A percentile compares a stretch with the other conserved stretches of the same genome.
phyloP scores from a whole-genome alignment of 2,113 vertebrate genomes.

The Trichomycterus rosablanca region DNA sequence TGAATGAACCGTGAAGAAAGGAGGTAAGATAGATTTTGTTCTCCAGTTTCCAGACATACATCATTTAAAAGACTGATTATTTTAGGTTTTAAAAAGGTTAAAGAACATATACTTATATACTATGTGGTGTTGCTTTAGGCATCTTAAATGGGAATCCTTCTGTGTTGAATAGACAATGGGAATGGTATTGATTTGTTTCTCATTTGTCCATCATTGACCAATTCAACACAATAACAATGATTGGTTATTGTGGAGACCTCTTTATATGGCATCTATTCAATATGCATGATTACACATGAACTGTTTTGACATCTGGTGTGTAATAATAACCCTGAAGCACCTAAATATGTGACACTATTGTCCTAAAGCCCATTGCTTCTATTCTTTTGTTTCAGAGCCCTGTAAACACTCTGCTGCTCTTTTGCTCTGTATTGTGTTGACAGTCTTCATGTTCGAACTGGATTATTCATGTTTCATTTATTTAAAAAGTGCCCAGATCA shows the following conservation, averaged over 20 bases:
- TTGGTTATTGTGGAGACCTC: not conserved
- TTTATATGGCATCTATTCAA: not conserved
- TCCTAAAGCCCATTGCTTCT: slow-evolving; percentile 15
- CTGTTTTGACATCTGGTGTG: not conserved
- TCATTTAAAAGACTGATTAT: too few relatives aligned
- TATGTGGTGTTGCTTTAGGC: not conserved
- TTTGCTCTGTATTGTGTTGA: too few relatives aligned
- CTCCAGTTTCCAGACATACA: not conserved
- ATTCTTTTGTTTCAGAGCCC: slow-evolving; percentile 38
- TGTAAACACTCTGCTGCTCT: slow-evolving; percentile 1
- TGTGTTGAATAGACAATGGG: not conserved
- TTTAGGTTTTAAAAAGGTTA: too few relatives aligned
- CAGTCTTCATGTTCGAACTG: too few relatives aligned
- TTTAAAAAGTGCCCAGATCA: too few relatives aligned
- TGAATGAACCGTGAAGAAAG: slow-evolving; percentile 9
- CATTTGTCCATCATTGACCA: not conserved
- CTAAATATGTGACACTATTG: slow-evolving; percentile 27
- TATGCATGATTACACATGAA: not conserved
- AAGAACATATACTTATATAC: too few relatives aligned
- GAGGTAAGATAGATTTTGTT: slow-evolving; percentile 31
- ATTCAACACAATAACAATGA: not conserved
- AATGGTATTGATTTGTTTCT: not conserved
- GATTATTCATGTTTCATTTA: too few relatives aligned
- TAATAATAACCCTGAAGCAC: not conserved
- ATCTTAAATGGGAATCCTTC: not conserved